Base-by-base conservation (phyloP, 2,797 vertebrate species). In the Calcarius lapponicus region DNA sequence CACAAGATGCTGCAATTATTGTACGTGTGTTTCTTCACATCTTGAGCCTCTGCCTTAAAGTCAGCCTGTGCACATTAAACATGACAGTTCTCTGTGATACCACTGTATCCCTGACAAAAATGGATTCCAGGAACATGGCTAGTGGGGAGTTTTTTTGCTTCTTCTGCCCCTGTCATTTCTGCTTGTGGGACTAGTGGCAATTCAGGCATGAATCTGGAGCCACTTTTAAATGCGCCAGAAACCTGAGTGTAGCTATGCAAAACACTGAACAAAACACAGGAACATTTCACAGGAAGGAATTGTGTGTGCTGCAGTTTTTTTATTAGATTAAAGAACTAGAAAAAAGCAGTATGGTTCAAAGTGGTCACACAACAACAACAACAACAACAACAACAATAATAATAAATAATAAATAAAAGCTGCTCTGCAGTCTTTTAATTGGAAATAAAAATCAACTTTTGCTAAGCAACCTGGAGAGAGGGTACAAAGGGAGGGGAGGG, bases 351-450 rank as follows among this genome's bases (percentile, higher is more conserved):
- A 67, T 51, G n/a, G 80, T 88, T 96, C 91, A 87, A 93, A 93
- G 91, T 92, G 78, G 91, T 69, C 91, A 89, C 80, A 57, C 64
- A 86, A 94, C 50, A 92, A 78, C 36, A 80, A 85, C 62, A 81
- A 12, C 38, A 36, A 79, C 56, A 94, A 94, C 80, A 84, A 82
- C 56, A 94, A 95, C 54, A 83, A 87, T 1, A 58, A 60, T 57
- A 93, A 95, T 92, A 92, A 97, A 91, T 88, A 95, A 95, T 96
- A 95, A 97, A 96, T 96, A 95, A 90, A 92, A 93, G 67, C 90
- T 90, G 45, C 40, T 87, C 78, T 78, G 86, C 94, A 96, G 88
- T 85, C 9, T 92, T 95, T 90, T 97, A 96, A 97, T 95, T 96
- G 86, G 95, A 95, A 97, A 92, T 94, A 94, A 95, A 95, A 95